Conservation (phyloP, 2,797 vertebrate genomes). For the Delichon dasypus region DNA sequence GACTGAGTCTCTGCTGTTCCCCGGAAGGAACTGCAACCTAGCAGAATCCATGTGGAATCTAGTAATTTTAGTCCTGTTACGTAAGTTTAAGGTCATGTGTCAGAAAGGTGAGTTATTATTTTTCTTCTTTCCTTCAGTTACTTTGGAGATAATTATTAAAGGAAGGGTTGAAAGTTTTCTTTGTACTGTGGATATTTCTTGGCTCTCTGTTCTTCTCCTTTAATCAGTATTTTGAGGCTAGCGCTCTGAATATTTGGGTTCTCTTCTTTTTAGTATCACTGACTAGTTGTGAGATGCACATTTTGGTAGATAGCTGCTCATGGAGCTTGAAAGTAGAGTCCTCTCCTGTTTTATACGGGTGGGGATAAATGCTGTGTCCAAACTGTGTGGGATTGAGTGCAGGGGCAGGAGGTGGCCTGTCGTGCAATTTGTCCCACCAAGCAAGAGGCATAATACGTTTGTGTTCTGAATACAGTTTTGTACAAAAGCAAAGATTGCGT, state of each 20-base stretch:
- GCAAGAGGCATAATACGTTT: background rate
- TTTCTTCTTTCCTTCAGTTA: background rate
- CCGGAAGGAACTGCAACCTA: background rate
- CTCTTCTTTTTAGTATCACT: background rate
- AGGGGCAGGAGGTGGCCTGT: background rate
- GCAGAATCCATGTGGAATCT: background rate
- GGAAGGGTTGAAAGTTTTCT: background rate
- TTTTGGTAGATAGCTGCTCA: background rate
- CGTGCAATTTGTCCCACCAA: accelerated
- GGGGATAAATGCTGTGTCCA: background rate
- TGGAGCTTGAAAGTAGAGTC: background rate
- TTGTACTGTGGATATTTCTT: background rate
- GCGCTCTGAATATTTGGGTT: background rate
- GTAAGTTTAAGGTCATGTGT: background rate
- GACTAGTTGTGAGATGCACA: background rate
- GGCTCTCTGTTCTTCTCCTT: background rate
- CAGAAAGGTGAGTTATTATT: background rate
- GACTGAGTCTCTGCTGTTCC: background rate
- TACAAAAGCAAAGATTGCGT: background rate
- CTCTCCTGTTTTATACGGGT: background rate
- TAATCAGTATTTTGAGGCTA: background rate
- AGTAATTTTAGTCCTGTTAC: background rate
- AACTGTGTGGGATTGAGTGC: background rate
- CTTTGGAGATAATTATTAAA: background rate
- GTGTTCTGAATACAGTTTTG: background rate